Conservation (phyloP, 1,140 invertebrate species). For the Hycleus cichorii region DNA sequence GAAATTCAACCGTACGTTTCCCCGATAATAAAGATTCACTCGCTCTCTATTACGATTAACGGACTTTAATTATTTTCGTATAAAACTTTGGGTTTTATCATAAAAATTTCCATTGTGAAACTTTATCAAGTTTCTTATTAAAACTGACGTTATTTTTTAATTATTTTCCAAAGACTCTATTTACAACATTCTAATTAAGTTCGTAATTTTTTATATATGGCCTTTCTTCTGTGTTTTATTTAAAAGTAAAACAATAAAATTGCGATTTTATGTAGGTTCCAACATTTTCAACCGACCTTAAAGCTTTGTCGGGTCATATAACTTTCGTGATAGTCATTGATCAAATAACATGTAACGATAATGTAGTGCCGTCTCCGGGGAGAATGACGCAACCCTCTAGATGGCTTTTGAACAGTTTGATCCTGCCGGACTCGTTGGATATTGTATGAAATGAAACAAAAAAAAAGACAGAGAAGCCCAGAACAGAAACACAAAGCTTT, state of each 20-base stretch:
- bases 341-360: slow-evolving; percentile 7
- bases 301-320: not conserved
- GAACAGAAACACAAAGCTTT: too few species aligned
- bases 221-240: too few species aligned
- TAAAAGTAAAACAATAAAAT: too few species aligned
- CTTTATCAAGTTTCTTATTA: not conserved
- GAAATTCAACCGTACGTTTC: slow-evolving; percentile 1
- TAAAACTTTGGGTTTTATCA: not conserved
- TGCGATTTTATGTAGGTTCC: too few species aligned
- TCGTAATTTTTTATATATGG: too few species aligned
- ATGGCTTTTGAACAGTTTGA: slow-evolving; percentile 17
- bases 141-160: slow-evolving; percentile 6
- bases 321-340: slow-evolving; percentile 6
- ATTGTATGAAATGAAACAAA: too few species aligned
- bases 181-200: not conserved
- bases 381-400: slow-evolving; percentile 9
- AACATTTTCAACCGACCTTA: too few species aligned
- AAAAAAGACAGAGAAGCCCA: too few species aligned
- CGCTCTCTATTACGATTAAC: slow-evolving; percentile 8
- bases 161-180: not conserved
- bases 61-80: slow-evolving; percentile 7
- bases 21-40: not conserved
- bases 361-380: slow-evolving; percentile 8
- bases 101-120: too few species aligned
- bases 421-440: slow-evolving; percentile 3